Conservation (phyloP, 1,140 invertebrate genomes). For the Euborellia annulipes region DNA sequence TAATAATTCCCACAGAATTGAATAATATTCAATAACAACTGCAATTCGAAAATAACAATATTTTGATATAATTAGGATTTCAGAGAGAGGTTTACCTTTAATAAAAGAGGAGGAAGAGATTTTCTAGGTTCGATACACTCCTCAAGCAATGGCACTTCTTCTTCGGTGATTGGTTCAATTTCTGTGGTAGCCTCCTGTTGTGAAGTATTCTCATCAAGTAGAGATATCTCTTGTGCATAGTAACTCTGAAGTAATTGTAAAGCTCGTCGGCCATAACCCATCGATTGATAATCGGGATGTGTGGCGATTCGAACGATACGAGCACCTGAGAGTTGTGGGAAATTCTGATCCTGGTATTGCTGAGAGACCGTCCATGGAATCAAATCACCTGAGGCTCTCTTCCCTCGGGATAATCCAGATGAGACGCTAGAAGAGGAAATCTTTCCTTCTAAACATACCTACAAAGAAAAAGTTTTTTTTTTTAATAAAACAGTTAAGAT, state of each 20-base stretch:
- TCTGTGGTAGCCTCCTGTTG: no score
- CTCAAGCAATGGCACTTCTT: constrained; percentile 39
- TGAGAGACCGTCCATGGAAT: constrained; percentile 97
- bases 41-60: no score
- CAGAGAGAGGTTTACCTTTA: constrained; percentile 38
- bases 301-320: constrained; percentile 92
- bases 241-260: constrained; percentile 73
- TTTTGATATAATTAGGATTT: no score
- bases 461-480: constrained; percentile 14
- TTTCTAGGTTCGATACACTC: constrained; percentile 46
- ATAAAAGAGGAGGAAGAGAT: constrained; percentile 50
- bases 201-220: constrained; percentile 39
- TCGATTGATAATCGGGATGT: constrained; percentile 95
- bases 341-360: constrained; percentile 88
- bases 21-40: no score
- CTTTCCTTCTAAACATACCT: constrained; percentile 89
- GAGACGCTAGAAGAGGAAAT: constrained; percentile 67
- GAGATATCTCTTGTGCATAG: constrained; percentile 68
- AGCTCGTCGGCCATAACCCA: constrained; percentile 88
- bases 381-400: constrained; percentile 84
- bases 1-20: no score
- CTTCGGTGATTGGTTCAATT: constrained; percentile 35
- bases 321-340: constrained; percentile 78
- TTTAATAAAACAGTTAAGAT: constrained; percentile 3
- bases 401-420: constrained; percentile 65